Conservation (phyloP, 1,140 invertebrate genomes). For the Amphibalanus amphitrite region DNA sequence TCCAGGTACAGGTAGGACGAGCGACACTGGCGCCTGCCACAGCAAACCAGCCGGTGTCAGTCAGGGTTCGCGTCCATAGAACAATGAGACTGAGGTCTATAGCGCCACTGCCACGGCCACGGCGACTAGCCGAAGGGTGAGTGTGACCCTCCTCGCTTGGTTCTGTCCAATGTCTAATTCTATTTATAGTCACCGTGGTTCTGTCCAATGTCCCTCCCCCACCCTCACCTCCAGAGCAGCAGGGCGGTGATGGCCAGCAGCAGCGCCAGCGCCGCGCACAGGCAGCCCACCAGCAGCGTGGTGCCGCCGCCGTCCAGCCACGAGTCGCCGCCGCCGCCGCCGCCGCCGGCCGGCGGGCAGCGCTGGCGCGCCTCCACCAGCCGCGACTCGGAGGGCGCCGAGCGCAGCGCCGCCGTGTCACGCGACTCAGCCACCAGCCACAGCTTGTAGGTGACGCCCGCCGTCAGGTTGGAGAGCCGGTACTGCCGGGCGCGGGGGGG, state of each 20-base stretch:
- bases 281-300: slow-evolving; percentile 8
- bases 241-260: slow-evolving; percentile 12
- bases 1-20: neutral
- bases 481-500: too few species aligned
- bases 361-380: too few species aligned
- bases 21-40: neutral
- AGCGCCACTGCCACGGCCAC: too few species aligned
- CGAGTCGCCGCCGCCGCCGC: neutral
- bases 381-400: too few species aligned
- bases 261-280: slow-evolving; percentile 12
- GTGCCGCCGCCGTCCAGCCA: neutral
- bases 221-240: slow-evolving; percentile 12
- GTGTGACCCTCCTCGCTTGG: too few species aligned
- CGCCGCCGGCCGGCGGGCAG: neutral
- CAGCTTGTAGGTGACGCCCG: neutral
- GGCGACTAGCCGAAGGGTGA: too few species aligned
- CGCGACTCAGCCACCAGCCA: neutral
- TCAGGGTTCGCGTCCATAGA: too few species aligned
- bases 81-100: too few species aligned
- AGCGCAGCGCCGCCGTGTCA: too few species aligned
- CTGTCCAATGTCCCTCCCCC: too few species aligned
- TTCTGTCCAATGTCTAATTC: too few species aligned
- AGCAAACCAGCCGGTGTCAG: neutral
- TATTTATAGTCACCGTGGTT: too few species aligned
- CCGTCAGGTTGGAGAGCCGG: neutral